Evolutionary conservation across 2,797 vertebrate genomes (phyloP).

Genomic region (Poecilia picta): DNA sequence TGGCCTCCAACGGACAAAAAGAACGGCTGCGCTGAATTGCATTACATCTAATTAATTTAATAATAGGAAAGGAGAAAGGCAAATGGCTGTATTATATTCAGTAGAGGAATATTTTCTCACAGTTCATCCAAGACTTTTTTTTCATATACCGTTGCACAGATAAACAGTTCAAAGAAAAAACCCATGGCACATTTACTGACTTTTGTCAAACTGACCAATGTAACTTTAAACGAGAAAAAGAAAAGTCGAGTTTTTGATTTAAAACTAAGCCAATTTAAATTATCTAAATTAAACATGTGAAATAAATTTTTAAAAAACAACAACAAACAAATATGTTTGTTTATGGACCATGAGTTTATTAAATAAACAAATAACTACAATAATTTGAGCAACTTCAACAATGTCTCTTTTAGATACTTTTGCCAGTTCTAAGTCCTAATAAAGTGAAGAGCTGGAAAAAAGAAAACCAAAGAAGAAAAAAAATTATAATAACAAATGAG

Average conservation of each 20-base stretch:
- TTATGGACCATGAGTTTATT: no score
- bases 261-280: no score
- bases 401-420: background rate
- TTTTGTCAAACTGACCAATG: background rate
- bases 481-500: background rate
- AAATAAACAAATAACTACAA: background rate
- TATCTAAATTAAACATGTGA: no score
- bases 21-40: background rate
- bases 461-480: background rate
- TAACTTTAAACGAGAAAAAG: background rate
- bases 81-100: background rate
- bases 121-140: background rate
- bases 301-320: no score
- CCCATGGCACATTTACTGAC: background rate
- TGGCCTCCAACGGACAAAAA: constrained; percentile 36
- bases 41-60: constrained; percentile 6
- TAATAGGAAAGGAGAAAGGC: background rate
- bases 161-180: background rate
- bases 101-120: background rate
- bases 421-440: background rate
- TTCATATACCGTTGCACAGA: background rate
- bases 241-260: background rate
- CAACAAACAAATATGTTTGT: no score
- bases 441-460: background rate
- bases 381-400: background rate